A percentile compares a stretch with the other conserved stretches of the same genome.
These are phyloP conservation scores for Bursaphelenchus okinawaensis DNA, from an alignment of 2,888 invertebrate genomes.

Conservation along the genomic window DNA sequence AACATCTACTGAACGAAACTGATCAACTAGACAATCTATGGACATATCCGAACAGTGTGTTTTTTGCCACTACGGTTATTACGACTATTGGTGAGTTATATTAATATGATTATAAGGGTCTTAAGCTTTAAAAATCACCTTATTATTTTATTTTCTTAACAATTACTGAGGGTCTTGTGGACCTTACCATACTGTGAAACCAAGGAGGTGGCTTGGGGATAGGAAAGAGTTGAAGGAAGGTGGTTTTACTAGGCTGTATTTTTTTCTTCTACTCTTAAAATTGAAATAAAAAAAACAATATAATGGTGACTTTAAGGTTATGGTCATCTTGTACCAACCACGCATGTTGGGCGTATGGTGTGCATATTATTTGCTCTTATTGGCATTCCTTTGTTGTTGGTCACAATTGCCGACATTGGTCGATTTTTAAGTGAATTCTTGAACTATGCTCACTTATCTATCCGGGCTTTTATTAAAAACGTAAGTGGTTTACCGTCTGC, in stretches of 20 bases:
- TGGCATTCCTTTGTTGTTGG: constrained; percentile 56
- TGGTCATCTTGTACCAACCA: constrained; percentile 50
- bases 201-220: too few species aligned
- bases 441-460: constrained; percentile 29
- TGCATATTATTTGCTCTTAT: constrained; percentile 57
- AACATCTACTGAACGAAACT: constrained; percentile 53
- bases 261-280: too few species aligned
- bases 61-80: constrained; percentile 58
- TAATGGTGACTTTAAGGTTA: constrained; percentile 38
- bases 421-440: constrained; percentile 57
- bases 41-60: constrained; percentile 57
- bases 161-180: too few species aligned
- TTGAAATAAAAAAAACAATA: not conserved
- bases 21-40: constrained; percentile 47
- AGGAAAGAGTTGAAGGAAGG: too few species aligned
- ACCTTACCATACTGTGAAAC: too few species aligned
- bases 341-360: constrained; percentile 47
- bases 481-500: too few species aligned
- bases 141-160: too few species aligned
- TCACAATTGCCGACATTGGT: constrained; percentile 57
- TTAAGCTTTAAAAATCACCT: too few species aligned
- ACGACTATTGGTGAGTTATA: constrained; percentile 56
- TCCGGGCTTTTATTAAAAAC: not conserved
- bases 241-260: too few species aligned
- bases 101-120: too few species aligned